Conservation (phyloP, 2,797 vertebrate genomes). For the Leptodactylus fallax region DNA sequence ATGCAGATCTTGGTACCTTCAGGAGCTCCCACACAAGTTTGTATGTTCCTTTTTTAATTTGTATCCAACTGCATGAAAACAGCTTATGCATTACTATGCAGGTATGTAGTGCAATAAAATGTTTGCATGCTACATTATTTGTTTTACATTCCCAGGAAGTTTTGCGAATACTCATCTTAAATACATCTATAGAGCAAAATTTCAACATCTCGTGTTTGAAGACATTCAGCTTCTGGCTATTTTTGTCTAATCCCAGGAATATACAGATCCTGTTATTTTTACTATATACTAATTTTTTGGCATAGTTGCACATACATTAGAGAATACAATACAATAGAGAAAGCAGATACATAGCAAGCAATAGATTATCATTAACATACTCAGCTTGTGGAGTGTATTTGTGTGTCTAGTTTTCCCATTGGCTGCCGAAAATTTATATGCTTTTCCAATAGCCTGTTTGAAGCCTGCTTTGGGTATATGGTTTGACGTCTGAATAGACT, state of each 20-base stretch:
- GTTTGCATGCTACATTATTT: background rate
- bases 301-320: background rate
- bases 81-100: background rate
- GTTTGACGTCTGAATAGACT: too few species aligned
- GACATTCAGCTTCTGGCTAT: background rate
- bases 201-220: background rate
- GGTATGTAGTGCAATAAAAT: background rate
- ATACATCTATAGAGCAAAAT: background rate
- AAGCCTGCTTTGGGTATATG: too few species aligned
- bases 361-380: too few species aligned
- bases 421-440: too few species aligned
- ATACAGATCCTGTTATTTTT: background rate
- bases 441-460: too few species aligned
- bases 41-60: background rate
- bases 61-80: background rate
- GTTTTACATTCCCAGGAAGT: background rate
- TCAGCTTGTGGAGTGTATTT: too few species aligned
- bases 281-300: background rate
- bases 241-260: background rate
- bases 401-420: too few species aligned
- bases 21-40: background rate
- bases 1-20: background rate
- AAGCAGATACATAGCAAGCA: too few species aligned
- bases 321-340: background rate
- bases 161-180: background rate